Percentiles rank a stretch among this genome's conserved stretches.
Evolutionary conservation across 1,140 invertebrate species (phyloP).

Genomic region (Pentalonia nigronervosa): DNA sequence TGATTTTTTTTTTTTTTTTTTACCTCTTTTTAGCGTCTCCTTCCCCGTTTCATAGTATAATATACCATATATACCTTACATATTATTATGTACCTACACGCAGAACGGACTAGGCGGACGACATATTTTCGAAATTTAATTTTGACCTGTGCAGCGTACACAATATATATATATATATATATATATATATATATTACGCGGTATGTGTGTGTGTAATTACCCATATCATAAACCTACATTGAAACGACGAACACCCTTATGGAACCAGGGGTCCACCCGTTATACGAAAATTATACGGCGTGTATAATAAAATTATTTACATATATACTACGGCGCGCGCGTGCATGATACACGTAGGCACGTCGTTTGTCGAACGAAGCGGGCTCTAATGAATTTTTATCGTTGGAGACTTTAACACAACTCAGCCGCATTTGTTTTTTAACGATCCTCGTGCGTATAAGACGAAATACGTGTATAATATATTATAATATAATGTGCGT

Average conservation of each 20-base stretch:
- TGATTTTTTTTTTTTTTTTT: background rate
- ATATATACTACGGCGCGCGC: background rate
- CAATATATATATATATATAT: background rate
- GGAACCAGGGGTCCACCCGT: background rate
- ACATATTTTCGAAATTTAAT: background rate
- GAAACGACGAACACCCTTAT: background rate
- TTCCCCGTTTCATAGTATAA: background rate
- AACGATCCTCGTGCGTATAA: background rate
- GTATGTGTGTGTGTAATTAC: background rate
- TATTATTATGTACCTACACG: background rate
- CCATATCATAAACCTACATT: background rate
- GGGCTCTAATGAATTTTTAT: slow-evolving; percentile 22
- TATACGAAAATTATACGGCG: background rate
- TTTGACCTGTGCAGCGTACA: background rate
- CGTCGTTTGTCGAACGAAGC: background rate
- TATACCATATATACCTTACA: background rate
- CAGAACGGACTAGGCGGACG: background rate
- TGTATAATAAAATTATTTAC: background rate
- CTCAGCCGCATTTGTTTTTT: background rate
- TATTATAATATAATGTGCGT: background rate
- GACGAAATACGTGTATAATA: background rate
- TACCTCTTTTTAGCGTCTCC: background rate
- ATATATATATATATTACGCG: background rate
- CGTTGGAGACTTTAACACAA: slow-evolving; percentile 19
- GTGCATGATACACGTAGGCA: no score